Evolutionary conservation across 2,797 vertebrate genomes (phyloP), one percentile per base, ranked within the genome.

Genomic region (Podargus strigoides): DNA sequence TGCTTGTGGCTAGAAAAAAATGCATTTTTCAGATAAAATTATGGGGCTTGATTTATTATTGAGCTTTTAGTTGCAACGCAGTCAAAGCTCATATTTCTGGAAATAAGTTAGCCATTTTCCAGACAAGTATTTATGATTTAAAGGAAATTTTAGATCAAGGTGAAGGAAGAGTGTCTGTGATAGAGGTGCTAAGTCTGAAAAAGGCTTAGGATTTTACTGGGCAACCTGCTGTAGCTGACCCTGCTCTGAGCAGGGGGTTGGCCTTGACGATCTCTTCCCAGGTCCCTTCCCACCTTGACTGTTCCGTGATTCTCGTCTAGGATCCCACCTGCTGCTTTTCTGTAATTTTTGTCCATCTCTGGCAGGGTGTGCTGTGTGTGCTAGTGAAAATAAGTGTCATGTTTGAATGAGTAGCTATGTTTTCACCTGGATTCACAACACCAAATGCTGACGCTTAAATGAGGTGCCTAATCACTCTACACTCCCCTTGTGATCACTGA

Each of bases 21-120:
- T 4, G 16, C 30, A 52, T 14, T 76, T 93, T 92, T 92, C 84
- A 85, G 62, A 44, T 78, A 60, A 88, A 85, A 90, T 73, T 55
- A 41, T 16, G 6, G 7, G n/a, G 5, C 21, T 81, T 91, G 26
- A 37, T 63, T 80, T 79, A 12, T 56, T 89, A 26, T 2, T 50
- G 70, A 88, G 53, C 21, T 74, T 77, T 77, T 66, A 69, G 17
- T 58, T 85, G 39, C 59, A 44, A 73, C 23, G 26, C 17, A 64
- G 53, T 73, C 49, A 66, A 83, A 73, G 41, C 37, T 41, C 20
- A 3, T 72, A 23, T 82, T 92, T 92, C 70, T 66, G 55, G 55
- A 92, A 93, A 73, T 7, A 81, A 73, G 32, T 85, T 74, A 44
- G 83, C 66, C 7, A 22, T 87, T 89, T 70, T 55, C 23, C 27